Conservation (phyloP, 2,113 vertebrate genomes). For the Corydoras sp. region DNA sequence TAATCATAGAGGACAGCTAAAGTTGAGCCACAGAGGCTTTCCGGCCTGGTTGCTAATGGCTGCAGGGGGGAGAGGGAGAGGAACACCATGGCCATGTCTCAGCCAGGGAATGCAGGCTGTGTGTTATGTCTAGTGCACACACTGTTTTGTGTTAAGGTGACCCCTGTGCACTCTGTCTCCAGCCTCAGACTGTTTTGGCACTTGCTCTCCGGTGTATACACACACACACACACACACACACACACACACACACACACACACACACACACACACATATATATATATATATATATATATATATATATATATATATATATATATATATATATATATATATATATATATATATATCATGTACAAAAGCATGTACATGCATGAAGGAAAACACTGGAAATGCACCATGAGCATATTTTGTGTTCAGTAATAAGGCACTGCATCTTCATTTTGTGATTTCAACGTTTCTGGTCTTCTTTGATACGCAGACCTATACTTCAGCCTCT, state of each 20-base stretch:
- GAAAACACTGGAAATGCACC: constrained; percentile 27
- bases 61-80: constrained; percentile 35
- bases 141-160: constrained; percentile 75
- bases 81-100: constrained; percentile 51
- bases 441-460: constrained; percentile 35
- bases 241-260: constrained; percentile 23
- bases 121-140: constrained; percentile 78
- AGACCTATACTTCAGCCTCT: no score
- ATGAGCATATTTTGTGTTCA: constrained; percentile 29
- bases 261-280: not conserved
- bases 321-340: constrained; percentile 18
- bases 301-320: constrained; percentile 9
- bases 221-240: constrained; percentile 23
- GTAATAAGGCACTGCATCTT: constrained; percentile 38
- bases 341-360: not conserved
- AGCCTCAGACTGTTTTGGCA: constrained; percentile 42
- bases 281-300: constrained; percentile 11
- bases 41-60: constrained; percentile 46
- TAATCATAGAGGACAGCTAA: constrained; percentile 49
- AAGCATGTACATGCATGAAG: constrained; percentile 23
- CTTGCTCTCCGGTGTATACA: constrained; percentile 48
- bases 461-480: constrained; percentile 35
- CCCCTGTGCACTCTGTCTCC: constrained; percentile 58
- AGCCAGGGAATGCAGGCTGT: constrained; percentile 59
- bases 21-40: constrained; percentile 41